Conservation (phyloP, 2,888 invertebrate genomes). For the Linnaemya tessellans region DNA sequence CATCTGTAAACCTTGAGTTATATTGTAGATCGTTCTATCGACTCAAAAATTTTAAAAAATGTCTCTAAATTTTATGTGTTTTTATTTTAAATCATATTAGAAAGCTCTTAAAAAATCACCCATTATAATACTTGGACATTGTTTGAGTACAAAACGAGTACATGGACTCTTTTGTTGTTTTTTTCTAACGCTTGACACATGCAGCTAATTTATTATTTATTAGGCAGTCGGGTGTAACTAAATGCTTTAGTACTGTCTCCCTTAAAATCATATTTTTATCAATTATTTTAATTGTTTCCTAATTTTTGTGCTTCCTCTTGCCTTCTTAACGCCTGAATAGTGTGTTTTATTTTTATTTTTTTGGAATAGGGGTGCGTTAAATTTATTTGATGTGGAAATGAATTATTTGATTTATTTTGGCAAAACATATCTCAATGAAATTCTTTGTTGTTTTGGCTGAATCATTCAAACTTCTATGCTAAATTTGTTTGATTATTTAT, state of each 20-base stretch:
- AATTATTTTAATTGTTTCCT: constrained; percentile 44
- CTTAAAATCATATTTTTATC: constrained; percentile 27
- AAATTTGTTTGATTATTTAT: constrained; percentile 32
- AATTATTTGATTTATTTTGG: constrained; percentile 35
- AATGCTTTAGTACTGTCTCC: constrained; percentile 26
- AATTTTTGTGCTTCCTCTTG: constrained; percentile 1
- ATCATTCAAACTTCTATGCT: neutral
- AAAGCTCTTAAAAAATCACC: too few relatives aligned
- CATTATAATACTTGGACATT: constrained; percentile 8
- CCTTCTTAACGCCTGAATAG: neutral
- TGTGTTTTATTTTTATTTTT: neutral
- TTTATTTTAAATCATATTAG: too few relatives aligned
- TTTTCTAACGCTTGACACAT: constrained; percentile 2
- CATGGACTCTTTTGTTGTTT: neutral
- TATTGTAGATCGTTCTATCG: too few relatives aligned
- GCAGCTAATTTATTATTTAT: constrained; percentile 21
- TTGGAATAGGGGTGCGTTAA: constrained; percentile 8
- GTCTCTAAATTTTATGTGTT: too few relatives aligned
- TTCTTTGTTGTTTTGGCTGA: constrained; percentile 18
- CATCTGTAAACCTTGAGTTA: too few relatives aligned
- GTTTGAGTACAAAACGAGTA: neutral
- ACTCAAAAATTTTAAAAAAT: too few relatives aligned
- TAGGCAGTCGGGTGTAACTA: constrained; percentile 47
- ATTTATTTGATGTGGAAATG: constrained; percentile 23
- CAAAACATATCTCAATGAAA: neutral